Percentiles rank a stretch among this genome's conserved stretches.
Conservation (phyloP, 2,113 vertebrate genomes). For the Ptychochromis oligacanthus region DNA sequence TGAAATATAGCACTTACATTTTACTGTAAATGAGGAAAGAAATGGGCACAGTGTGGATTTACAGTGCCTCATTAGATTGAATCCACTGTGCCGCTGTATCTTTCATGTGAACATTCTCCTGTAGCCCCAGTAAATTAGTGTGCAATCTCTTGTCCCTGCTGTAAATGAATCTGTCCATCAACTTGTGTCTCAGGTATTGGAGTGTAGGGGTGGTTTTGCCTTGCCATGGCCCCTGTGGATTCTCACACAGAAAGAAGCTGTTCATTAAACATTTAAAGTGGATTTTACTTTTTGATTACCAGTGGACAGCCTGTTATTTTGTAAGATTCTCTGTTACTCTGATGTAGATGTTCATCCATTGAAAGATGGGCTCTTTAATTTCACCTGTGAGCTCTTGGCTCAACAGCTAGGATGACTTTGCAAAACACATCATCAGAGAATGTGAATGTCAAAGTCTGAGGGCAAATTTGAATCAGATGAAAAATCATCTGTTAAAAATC, state of each 20-base stretch:
- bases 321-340: neutral
- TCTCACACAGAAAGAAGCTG: conserved; percentile 33
- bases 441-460: neutral
- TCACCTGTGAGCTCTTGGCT: conserved; percentile 25
- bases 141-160: conserved; percentile 48
- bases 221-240: conserved; percentile 34
- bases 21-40: conserved; percentile 75
- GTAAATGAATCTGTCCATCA: conserved; percentile 81
- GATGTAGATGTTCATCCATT: neutral
- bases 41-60: conserved; percentile 65
- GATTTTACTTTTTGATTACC: conserved; percentile 42
- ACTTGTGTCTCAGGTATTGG: conserved; percentile 46
- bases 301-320: neutral
- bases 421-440: conserved; percentile 27
- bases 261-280: conserved; percentile 38
- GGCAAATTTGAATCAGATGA: conserved; percentile 54
- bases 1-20: conserved; percentile 73
- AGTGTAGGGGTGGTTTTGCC: conserved; percentile 14
- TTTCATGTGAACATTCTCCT: conserved; percentile 68
- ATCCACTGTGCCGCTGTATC: conserved; percentile 56
- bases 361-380: conserved; percentile 25
- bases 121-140: conserved; percentile 73
- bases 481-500: conserved; percentile 58
- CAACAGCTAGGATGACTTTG: conserved; percentile 20
- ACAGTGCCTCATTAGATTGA: conserved; percentile 67